Base-by-base conservation (phyloP, 1,140 invertebrate genomes). In the Drosophila littoralis region DNA sequence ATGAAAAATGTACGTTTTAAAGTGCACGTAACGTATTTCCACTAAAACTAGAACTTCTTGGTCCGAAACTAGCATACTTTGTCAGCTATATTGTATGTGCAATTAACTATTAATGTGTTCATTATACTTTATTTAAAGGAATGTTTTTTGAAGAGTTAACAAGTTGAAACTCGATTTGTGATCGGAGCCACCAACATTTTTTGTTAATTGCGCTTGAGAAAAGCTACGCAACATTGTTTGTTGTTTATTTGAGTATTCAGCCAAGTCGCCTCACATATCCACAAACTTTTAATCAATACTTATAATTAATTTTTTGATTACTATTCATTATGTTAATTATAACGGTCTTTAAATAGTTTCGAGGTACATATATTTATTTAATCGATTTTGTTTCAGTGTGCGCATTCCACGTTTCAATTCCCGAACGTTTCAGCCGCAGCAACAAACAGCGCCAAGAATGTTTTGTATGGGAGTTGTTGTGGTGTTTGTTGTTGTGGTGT, bases 361-460 rank as follows among this genome's bases (percentile, higher is more conserved):
- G 9, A 36, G 22, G 9, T 15, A 9, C 54, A 12, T 36, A 17
- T 15, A 10, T 8, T 10, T 46, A 36, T 17, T 0, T 6, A 8
- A 36, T 60, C 5, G 46, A 50, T 9, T 50, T 45, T n/a, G 22
- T n/a, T 0, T 55, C 82, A 85, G 55, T 79, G 81, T 85, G 60
- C 65, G 50, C 64, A 61, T 45, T 35, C 46, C 63, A 45, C 48
- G 83, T 88, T 88, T 79, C 83, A 45, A 43, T 74, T 64, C 54
- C 79, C 65, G 38, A 65, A 22, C 60, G 82, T 85, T 79, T 42
- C 79, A 35, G 9, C 40, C n/a, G 36, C 40, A 45, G 32, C 70
- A 68, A 51, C 38, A 61, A 32, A 52, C 42, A 58, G 76, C 55
- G 71, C 22, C 13, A 80, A 81, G 78, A 84, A 82, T 82, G 70